Base-by-base conservation (phyloP, 2,797 vertebrate species). In the Calcarius lapponicus region DNA sequence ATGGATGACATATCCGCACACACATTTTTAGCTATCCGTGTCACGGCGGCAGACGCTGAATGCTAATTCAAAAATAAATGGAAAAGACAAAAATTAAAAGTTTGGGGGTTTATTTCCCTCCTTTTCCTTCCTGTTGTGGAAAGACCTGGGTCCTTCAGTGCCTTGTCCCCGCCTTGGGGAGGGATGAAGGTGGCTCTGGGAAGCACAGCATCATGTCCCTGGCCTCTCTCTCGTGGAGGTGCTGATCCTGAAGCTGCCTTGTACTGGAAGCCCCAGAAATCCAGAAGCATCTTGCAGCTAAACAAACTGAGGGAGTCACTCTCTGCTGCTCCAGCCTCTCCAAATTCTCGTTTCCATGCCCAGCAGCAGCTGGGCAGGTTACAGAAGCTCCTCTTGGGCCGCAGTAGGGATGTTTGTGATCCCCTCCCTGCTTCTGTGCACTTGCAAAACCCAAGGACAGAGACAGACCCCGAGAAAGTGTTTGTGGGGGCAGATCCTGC, bases 1-100 rank as follows among this genome's bases (percentile, higher is more conserved):
- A 62, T 87, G 74, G 96, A 83, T 95, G 93, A 90, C 93, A 95
- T 94, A 93, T 91, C 90, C 11, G 26, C 34, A 6, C 88, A 71
- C 88, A 58, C 94, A 94, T 94, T 96, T 97, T 93, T 96, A 96
- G 89, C 85, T 93, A 8, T 86, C 88, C 3, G 2, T 95, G 88
- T 91, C 34, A 14, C 0, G 1, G 79, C 31, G 0, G 88, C 88
- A 90, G 90, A 71, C 3, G 5, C 84, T 91, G 95, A 92, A 95
- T 96, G 88, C 92, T 95, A 96, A 96, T 92, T 91, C 54, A 61
- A 56, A 86, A 92, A 70, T 78, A 88, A 96, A 61, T 32, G 20
- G 80, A 70, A 75, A 90, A 91, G 72, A 61, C 47, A 81, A 62
- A 90, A 94, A 76, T 50, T 31, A 34, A 74, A 93, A 91, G 24